Base-by-base conservation (phyloP, 2,113 vertebrate species). In the Mungos mungo region DNA sequence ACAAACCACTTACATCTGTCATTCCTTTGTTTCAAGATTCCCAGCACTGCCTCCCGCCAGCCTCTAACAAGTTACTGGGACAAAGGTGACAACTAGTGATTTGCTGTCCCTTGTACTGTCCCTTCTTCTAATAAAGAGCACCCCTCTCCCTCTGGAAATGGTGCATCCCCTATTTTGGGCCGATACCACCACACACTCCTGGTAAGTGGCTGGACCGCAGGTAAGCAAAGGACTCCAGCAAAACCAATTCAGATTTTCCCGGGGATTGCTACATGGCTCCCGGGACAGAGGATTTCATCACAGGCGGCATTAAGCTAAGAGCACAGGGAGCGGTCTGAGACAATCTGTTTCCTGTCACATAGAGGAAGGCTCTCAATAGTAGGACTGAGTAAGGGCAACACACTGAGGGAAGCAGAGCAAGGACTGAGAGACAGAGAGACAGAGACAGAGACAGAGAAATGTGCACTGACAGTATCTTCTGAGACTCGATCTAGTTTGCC, bases 401-500 rank as follows among this genome's bases (percentile, higher is more conserved):
- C 10, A 54, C 16, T 83, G 57, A 45, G 29, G 47, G 23, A 76
- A 57, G 41, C 38, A 65, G 74, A 82, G 13, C 16, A 65, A 80
- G 13, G 12, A 31, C 11, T 7, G 23, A 87, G 57, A 81, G n/a
- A 50, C 25, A 41, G 38, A 38, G 66, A 80, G 81, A 63, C 27
- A 80, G 25, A 52, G 81, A 63, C 27, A 80, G 25, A 52, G 16
- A 72, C 27, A 83, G 54, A 68, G n/a, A 13, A 31, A 27, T 6
- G 15, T 54, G 35, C 3, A 33, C 50, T 38, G 88, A 94, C 50
- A 33, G 1, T 1, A 33, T 14, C 60, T 38, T 71, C 2, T 74
- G 83, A 94, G 63, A 87, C n/a, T 60, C 41, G 31, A 54, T 83
- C 77, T 88, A 38, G n/a, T 84, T 52, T 92, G 92, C 80, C 54